Base-by-base conservation (phyloP, 2,113 vertebrate genomes). In the Myrmophylax atrothorax region DNA sequence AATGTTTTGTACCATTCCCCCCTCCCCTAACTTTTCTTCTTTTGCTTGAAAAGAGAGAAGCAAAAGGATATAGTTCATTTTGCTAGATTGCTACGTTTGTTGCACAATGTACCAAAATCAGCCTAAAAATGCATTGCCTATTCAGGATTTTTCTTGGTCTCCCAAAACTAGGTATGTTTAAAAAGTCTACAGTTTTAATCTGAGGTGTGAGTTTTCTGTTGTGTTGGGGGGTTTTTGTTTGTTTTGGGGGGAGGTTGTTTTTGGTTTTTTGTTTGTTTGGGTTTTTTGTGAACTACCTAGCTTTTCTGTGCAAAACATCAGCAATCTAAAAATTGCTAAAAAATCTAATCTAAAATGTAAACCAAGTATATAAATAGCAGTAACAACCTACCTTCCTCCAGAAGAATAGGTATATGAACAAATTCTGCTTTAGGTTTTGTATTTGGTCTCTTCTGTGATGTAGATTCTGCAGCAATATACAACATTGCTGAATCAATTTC, bases 11-110 rank as follows among this genome's bases (percentile, higher is more conserved):
- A 18, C 6, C 5, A 11, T 29, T 4, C 9, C 2, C 12, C 25
- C 5, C 25, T 28, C 1, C 1, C 5, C 2, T 2, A 24, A 1
- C 31, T 60, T 66, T 69, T 56, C 5, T 83, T 63, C 11, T 60
- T 69, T 69, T 74, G 0, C 8, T 74, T 55, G 28, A 52, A 78
- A 73, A 58, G 18, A 60, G 66, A 47, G 42, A 58, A 9, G 1
- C 7, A 66, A 69, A 77, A 55, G 11, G 3, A 4, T 2, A 49
- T 17, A 42, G 9, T 4, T 81, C 12, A n/a, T 15, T 74, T 78
- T 67, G 10, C 23, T 79, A 42, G 5, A 31, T 72, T 81, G 11
- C 35, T 63, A 25, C 13, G 7, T 17, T 88, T 7, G 14, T 75
- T 82, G 14, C 31, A 46, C 5, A 4, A 63, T 67, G 28, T 82